These are phyloP conservation scores for Gila robusta DNA, from an alignment of 2,797 vertebrate species.

Conservation along the genomic window DNA sequence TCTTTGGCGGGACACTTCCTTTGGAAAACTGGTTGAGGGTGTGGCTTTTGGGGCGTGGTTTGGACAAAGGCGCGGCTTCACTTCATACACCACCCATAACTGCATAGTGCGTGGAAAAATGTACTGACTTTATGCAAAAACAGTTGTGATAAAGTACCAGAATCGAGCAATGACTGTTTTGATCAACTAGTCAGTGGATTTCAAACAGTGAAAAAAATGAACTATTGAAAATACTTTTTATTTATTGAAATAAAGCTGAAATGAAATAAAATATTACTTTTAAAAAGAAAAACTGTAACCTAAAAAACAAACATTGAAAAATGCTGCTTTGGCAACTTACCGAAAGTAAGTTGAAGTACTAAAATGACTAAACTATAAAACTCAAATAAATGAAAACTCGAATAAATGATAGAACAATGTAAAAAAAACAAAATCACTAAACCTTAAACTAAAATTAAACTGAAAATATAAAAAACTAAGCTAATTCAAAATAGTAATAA, in stretches of 20 bases:
- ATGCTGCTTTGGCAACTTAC: neutral
- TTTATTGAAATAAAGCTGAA: too few species aligned
- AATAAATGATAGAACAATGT: neutral
- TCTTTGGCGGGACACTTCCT: constrained; percentile 1
- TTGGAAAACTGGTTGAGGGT: constrained; percentile 60
- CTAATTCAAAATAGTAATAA: neutral
- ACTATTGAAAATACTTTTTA: too few species aligned
- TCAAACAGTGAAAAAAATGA: too few species aligned
- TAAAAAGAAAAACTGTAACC: too few species aligned
- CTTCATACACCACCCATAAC: neutral
- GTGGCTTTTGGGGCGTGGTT: constrained; percentile 49
- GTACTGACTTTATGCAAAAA: neutral
- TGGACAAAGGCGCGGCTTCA: constrained; percentile 54
- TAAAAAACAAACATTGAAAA: neutral
- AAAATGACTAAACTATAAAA: neutral
- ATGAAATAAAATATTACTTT: neutral
- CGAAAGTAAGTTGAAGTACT: neutral
- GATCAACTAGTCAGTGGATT: too few species aligned
- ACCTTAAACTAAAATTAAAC: neutral
- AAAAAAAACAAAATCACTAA: neutral
- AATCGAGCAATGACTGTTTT: too few species aligned
- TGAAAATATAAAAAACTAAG: neutral
- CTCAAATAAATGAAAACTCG: neutral
- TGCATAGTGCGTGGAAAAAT: neutral
- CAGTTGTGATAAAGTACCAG: neutral